Percentiles rank a stretch among this genome's conserved stretches.
Evolutionary conservation across 2,113 vertebrate genomes (phyloP).

Genomic region (Cyanoliseus patagonus): DNA sequence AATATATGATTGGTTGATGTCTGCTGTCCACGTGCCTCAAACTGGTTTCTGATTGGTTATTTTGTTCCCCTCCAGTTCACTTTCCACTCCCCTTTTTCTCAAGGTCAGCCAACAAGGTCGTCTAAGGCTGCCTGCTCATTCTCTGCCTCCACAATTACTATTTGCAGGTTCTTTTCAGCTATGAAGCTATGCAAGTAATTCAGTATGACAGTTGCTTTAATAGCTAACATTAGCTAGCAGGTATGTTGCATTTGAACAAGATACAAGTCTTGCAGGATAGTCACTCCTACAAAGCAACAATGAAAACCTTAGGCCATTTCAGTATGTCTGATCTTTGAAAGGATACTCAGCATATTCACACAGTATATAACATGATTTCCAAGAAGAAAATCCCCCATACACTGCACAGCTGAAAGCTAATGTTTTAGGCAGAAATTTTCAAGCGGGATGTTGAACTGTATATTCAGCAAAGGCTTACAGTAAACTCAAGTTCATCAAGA

Average conservation of each 20-base stretch:
- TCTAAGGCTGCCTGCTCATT: no score
- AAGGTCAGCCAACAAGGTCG: no score
- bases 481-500: background rate
- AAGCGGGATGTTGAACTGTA: background rate
- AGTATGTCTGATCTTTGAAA: background rate
- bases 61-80: no score
- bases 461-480: background rate
- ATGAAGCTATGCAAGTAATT: background rate
- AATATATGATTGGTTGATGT: no score
- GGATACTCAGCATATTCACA: background rate
- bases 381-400: background rate
- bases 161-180: background rate
- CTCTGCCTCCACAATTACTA: background rate
- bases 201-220: background rate
- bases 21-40: no score
- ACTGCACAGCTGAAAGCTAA: background rate
- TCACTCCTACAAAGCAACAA: background rate
- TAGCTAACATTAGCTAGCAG: background rate
- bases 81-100: no score
- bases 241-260: background rate
- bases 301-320: background rate
- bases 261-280: background rate
- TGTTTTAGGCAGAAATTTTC: background rate
- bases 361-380: background rate
- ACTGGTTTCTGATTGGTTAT: no score